Evolutionary conservation across 2,797 vertebrate genomes (phyloP).

Genomic region (Channa striata): DNA sequence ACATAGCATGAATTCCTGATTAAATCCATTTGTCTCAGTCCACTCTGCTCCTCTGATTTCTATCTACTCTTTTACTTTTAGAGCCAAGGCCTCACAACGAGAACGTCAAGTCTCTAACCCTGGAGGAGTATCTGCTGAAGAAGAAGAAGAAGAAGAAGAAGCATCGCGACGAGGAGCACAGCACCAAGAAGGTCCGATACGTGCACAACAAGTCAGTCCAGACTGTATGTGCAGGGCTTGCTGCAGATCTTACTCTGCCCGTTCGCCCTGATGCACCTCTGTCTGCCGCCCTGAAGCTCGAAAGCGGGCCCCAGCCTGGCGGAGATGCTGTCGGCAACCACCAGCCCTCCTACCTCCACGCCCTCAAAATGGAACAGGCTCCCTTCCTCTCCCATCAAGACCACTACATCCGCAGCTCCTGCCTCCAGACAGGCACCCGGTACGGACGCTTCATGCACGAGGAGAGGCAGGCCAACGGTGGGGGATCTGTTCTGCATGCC

Average conservation of each 20-base stretch:
- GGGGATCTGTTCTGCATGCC: slow-evolving; percentile 93
- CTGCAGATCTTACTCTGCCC: slow-evolving; percentile 75
- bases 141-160: slow-evolving; percentile 97
- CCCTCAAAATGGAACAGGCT: slow-evolving; percentile 86
- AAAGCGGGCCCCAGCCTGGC: slow-evolving; percentile 80
- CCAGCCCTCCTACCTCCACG: slow-evolving; percentile 61
- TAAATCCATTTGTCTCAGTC: too few species aligned
- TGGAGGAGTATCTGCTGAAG: slow-evolving; percentile 90
- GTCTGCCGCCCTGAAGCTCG: slow-evolving; percentile 84
- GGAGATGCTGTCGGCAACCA: slow-evolving; percentile 78
- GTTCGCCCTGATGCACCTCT: slow-evolving; percentile 64
- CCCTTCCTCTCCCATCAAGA: slow-evolving; percentile 96
- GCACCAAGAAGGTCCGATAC: slow-evolving; percentile 86
- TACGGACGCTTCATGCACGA: slow-evolving; percentile 94
- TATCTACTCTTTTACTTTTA: slow-evolving; percentile 60
- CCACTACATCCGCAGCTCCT: slow-evolving; percentile 93
- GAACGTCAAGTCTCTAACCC: slow-evolving; percentile 89
- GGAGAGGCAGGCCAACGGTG: slow-evolving; percentile 95
- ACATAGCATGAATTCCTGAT: too few species aligned
- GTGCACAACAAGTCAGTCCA: slow-evolving; percentile 94
- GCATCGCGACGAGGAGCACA: slow-evolving; percentile 90
- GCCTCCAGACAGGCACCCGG: slow-evolving; percentile 90
- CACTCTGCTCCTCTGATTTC: slow-evolving; percentile 8
- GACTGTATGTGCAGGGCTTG: slow-evolving; percentile 88
- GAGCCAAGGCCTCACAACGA: slow-evolving; percentile 86